Evolutionary conservation across 2,888 invertebrate genomes (phyloP), one percentile per base, ranked within the genome.

Genomic region (Monopis laevigella): DNA sequence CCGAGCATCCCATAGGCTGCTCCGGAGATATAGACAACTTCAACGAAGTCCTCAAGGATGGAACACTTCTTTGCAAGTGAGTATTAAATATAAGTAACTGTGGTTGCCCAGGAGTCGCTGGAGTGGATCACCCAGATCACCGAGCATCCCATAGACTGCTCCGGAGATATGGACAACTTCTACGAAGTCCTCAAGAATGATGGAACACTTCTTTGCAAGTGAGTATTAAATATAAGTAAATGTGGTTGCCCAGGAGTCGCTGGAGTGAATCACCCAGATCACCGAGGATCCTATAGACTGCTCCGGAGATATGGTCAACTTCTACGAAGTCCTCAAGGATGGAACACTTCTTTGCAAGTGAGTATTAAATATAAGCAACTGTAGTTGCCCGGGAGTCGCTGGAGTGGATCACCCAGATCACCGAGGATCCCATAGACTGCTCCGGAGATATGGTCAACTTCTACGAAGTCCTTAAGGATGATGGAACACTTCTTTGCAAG

Each of bases 371-470:
- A n/a, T n/a, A n/a, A n/a, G n/a, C n/a, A n/a, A n/a, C n/a, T n/a
- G n/a, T n/a, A n/a, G n/a, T n/a, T n/a, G n/a, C n/a, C n/a, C n/a
- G n/a, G 54, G 96, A 98, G 82, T 90, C 91, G 51, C 73, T 98
- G 61, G 90, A 91, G 78, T 98, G 98, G 98, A 90, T 99, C 58
- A 88, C 89, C 58, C 77, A 85, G 42, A 87, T 97, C 51, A 92
- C 92, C 10, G 89, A 88, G n/a, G 93, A 93, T 55, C 88, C 92
- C 30, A 86, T 93, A 50, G 90, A 90, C 64, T 88, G 90, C 5
- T 90, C 88, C 40, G 97, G 98, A 1, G 92, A 95, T 54, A 92
- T 93, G 87, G 94, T 96, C 62, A 95, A 95, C 74, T 95, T 98
- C 72, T 93, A 90, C 60, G 92, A 93, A 65, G 89, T 88, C 10